A percentile compares a stretch with the other conserved stretches of the same genome.
Conservation (phyloP, 2,113 vertebrate species). For the Sialia sialis region DNA sequence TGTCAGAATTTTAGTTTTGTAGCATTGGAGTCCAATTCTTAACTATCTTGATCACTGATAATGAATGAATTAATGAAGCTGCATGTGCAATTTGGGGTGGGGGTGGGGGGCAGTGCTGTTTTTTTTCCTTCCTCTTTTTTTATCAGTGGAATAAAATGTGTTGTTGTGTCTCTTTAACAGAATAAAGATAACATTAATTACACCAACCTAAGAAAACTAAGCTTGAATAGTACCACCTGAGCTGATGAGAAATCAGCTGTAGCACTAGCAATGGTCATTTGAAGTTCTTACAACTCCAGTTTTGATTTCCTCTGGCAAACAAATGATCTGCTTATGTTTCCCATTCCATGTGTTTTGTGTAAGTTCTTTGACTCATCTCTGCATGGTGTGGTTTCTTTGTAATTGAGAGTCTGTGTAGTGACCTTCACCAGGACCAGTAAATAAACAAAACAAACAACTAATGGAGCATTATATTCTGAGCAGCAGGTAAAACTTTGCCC, state of each 20-base stretch:
- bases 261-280: neutral
- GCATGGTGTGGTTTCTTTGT: neutral
- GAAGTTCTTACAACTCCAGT: neutral
- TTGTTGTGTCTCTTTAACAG: neutral
- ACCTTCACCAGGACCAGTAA: neutral
- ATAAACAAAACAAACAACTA: neutral
- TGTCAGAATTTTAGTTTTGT: neutral
- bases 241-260: neutral
- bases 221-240: neutral
- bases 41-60: neutral
- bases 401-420: neutral
- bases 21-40: neutral
- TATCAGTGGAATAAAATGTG: neutral
- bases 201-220: neutral
- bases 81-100: fast-evolving
- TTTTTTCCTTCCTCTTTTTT: neutral
- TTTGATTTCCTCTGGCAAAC: neutral
- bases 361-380: neutral
- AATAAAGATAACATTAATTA: neutral
- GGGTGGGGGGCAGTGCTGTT: fast-evolving
- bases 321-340: neutral
- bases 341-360: neutral
- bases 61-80: neutral
- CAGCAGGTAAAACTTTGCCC: neutral
- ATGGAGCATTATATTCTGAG: neutral